Evolutionary conservation across 2,113 vertebrate genomes (phyloP).

Genomic region (Trogon melanurus): DNA sequence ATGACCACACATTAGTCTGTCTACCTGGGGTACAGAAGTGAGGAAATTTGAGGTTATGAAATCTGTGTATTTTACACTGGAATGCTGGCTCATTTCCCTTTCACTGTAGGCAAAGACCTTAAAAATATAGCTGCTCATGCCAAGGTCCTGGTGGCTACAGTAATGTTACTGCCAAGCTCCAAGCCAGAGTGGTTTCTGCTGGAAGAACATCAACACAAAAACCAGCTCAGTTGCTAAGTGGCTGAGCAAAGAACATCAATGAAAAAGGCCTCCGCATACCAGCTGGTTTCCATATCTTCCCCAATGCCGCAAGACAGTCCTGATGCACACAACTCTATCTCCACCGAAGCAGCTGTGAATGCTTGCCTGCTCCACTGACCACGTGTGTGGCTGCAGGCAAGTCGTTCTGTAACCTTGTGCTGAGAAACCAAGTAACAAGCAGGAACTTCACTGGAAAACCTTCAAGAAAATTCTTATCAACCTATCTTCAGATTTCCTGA

Average conservation of each 20-base stretch:
- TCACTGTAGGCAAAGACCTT: neutral
- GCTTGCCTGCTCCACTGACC: neutral
- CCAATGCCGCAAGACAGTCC: conserved; percentile 39
- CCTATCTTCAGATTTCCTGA: conserved; percentile 66
- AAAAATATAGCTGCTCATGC: neutral
- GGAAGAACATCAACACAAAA: neutral
- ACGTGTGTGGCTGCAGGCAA: conserved; percentile 62
- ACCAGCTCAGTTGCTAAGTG: conserved; percentile 8
- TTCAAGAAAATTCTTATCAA: conserved; percentile 54
- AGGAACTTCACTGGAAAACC: conserved; percentile 65
- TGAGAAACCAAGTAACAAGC: conserved; percentile 51
- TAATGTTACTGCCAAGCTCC: neutral
- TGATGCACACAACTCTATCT: conserved; percentile 36
- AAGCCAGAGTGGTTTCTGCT: neutral
- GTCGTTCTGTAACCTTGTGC: conserved; percentile 33
- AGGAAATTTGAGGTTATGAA: neutral
- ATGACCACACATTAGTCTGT: neutral
- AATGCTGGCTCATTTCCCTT: neutral
- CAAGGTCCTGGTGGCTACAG: neutral
- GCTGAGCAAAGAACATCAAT: conserved; percentile 51
- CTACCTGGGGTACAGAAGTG: neutral
- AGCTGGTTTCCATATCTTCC: conserved; percentile 24
- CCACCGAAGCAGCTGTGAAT: conserved; percentile 26
- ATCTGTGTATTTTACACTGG: neutral
- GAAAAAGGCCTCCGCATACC: conserved; percentile 31